phyloP scores from a whole-genome alignment of 2,888 invertebrate species.

The Diachrysia chrysitis region DNA sequence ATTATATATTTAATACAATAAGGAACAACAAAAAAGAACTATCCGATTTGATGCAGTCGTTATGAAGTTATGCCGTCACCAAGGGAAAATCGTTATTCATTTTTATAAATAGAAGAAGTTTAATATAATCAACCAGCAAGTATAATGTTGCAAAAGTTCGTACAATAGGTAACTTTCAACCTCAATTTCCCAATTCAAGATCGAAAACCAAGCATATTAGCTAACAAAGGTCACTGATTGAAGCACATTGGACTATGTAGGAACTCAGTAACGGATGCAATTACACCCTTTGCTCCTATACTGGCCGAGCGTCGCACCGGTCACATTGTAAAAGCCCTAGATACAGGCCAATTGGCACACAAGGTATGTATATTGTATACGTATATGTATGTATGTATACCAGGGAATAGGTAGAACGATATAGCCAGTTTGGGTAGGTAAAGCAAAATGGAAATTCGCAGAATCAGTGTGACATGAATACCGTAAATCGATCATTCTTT shows the following conservation, averaged over 20 bases:
- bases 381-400: constrained; percentile 58
- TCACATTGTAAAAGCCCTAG: constrained; percentile 64
- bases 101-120: no score
- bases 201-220: constrained; percentile 32
- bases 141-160: neutral
- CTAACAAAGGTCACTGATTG: constrained; percentile 63
- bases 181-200: neutral
- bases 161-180: neutral
- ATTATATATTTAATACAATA: no score
- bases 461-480: constrained; percentile 30
- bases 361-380: no score
- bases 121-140: no score
- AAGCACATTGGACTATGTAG: constrained; percentile 56
- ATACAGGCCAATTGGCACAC: constrained; percentile 68
- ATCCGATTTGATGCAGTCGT: no score
- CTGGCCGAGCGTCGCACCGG: constrained; percentile 62
- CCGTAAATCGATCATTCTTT: constrained; percentile 22
- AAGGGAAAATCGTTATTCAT: no score
- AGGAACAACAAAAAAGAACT: no score
- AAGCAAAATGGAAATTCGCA: constrained; percentile 20
- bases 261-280: constrained; percentile 75
- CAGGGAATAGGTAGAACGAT: constrained; percentile 65
- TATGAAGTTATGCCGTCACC: no score
- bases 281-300: constrained; percentile 65
- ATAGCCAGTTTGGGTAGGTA: constrained; percentile 34